Conservation (phyloP, 2,888 invertebrate species). For the Apamea sordens region DNA sequence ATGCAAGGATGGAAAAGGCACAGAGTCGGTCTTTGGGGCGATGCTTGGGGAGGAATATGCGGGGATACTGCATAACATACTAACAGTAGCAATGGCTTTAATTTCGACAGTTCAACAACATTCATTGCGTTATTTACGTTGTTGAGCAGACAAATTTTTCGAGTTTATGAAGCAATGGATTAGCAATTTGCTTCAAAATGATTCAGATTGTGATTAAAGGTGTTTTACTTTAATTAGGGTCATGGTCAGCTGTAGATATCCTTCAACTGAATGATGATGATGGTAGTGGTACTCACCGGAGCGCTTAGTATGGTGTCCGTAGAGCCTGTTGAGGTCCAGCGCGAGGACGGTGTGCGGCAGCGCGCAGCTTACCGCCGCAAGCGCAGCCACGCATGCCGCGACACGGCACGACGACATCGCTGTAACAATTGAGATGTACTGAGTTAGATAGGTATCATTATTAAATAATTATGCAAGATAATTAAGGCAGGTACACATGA, state of each 20-base stretch:
- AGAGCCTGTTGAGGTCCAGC: constrained; percentile 95
- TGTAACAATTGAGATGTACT: constrained; percentile 67
- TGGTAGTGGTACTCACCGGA: constrained; percentile 90
- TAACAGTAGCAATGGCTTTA: background rate
- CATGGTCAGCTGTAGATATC: too few relatives aligned
- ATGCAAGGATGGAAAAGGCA: too few relatives aligned
- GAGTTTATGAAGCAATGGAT: background rate
- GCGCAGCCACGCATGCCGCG: constrained; percentile 87
- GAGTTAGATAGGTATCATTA: background rate
- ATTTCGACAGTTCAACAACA: background rate
- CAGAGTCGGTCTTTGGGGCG: too few relatives aligned
- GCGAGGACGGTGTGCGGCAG: constrained; percentile 92
- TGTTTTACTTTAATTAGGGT: background rate
- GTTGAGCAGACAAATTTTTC: background rate
- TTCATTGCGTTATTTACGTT: background rate
- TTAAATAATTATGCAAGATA: background rate
- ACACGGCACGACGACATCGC: constrained; percentile 86
- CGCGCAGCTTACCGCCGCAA: constrained; percentile 91
- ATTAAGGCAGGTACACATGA: background rate
- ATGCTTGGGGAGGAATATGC: background rate
- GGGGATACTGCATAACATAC: background rate
- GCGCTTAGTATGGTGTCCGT: constrained; percentile 94
- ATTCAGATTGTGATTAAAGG: background rate
- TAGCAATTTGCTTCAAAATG: background rate
- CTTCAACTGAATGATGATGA: background rate